Evolutionary conservation across 92 coral and sea anemone species (phyloP).

Genomic region (Hydrozoanthus gracilis): DNA sequence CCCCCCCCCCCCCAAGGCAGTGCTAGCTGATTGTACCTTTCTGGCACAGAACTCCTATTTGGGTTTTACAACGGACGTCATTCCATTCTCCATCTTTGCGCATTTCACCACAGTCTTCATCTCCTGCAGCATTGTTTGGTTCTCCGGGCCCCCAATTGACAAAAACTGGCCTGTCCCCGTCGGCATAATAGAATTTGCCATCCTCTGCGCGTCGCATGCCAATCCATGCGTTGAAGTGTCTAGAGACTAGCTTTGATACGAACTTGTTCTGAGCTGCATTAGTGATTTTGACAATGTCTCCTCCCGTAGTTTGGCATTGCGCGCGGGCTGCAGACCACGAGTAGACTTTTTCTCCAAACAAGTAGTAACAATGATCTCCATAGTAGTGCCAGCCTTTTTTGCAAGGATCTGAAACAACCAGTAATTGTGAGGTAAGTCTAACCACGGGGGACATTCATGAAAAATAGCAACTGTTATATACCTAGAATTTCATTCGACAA

Average conservation of each 20-base stretch:
- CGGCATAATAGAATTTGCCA: background rate
- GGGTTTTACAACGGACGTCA: background rate
- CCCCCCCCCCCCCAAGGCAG: too few relatives aligned
- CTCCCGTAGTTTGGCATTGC: background rate
- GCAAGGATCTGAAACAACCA: slow-evolving; percentile 8
- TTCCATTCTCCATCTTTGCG: background rate
- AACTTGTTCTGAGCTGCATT: background rate
- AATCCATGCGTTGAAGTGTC: background rate
- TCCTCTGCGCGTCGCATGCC: background rate
- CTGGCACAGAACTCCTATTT: background rate
- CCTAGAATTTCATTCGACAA: too few relatives aligned
- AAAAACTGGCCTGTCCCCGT: background rate
- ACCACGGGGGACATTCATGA: too few relatives aligned
- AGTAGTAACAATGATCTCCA: background rate
- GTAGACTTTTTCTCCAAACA: background rate
- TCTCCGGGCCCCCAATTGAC: background rate
- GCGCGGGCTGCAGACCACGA: background rate
- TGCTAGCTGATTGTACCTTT: background rate
- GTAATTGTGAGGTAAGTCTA: too few relatives aligned
- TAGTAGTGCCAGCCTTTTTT: background rate
- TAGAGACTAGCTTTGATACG: background rate
- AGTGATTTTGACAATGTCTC: background rate
- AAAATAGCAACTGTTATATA: too few relatives aligned
- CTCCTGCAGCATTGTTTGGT: background rate
- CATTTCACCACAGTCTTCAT: background rate